Conservation (phyloP, 2,113 vertebrate genomes). For the Nestor notabilis region DNA sequence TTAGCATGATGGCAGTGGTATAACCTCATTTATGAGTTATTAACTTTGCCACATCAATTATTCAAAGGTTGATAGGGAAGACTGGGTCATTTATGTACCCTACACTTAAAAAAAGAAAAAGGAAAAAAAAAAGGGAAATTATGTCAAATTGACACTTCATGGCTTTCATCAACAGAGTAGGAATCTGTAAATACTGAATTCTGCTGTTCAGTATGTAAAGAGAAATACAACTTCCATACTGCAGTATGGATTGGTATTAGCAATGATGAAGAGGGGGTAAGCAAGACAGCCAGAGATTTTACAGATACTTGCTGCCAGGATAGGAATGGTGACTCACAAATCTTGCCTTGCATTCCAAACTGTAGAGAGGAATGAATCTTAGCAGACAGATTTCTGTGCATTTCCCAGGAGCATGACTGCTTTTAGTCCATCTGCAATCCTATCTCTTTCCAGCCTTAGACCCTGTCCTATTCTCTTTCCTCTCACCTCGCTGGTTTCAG, state of each 20-base stretch:
- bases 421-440: constrained; percentile 45
- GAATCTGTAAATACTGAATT: constrained; percentile 27
- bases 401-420: constrained; percentile 40
- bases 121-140: not conserved
- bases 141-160: constrained; percentile 1
- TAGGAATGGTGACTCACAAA: constrained; percentile 54
- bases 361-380: constrained; percentile 43
- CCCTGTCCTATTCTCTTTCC: constrained; percentile 48
- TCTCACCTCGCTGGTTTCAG: constrained; percentile 20
- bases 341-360: constrained; percentile 50
- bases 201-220: not conserved
- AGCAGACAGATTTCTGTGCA: constrained; percentile 40
- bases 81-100: constrained; percentile 11
- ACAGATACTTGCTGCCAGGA: constrained; percentile 56
- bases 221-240: constrained; percentile 7
- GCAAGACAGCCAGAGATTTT: constrained; percentile 53
- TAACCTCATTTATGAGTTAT: constrained; percentile 40
- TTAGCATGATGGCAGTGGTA: not conserved
- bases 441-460: constrained; percentile 24
- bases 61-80: constrained; percentile 31
- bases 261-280: constrained; percentile 17
- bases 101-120: not conserved
- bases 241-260: not conserved
- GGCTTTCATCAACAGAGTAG: not conserved
- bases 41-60: constrained; percentile 46